Evolutionary conservation across 2,113 vertebrate genomes (phyloP).

Genomic region (Archocentrus centrarchus): DNA sequence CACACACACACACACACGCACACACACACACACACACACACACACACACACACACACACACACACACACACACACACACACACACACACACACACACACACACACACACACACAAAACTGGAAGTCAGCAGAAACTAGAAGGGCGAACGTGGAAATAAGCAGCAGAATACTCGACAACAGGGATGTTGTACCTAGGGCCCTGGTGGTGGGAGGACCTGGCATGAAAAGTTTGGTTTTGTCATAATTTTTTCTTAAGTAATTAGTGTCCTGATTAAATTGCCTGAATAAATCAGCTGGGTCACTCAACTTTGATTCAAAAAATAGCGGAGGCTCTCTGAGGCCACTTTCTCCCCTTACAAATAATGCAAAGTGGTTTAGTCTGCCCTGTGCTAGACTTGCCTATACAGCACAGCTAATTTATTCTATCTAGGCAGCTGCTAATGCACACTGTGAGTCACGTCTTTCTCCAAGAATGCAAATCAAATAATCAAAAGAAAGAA

Average conservation of each 20-base stretch:
- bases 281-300: not conserved
- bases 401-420: not conserved
- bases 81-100: too few species aligned
- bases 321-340: too few species aligned
- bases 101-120: too few species aligned
- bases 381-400: not conserved
- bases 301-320: not conserved
- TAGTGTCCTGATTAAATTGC: not conserved
- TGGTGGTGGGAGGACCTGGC: too few species aligned
- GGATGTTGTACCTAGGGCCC: too few species aligned
- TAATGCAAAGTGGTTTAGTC: not conserved
- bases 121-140: too few species aligned
- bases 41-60: too few species aligned
- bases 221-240: not conserved
- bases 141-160: too few species aligned
- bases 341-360: not conserved
- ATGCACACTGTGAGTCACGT: not conserved
- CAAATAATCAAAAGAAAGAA: not conserved
- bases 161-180: not conserved
- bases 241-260: not conserved
- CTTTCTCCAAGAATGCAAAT: not conserved
- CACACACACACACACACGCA: too few species aligned
- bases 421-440: not conserved
- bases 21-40: too few species aligned
- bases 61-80: too few species aligned